A percentile compares a stretch with the other conserved stretches of the same genome.
Evolutionary conservation across 1,140 invertebrate genomes (phyloP).

Genomic region (Nephotettix cincticeps): DNA sequence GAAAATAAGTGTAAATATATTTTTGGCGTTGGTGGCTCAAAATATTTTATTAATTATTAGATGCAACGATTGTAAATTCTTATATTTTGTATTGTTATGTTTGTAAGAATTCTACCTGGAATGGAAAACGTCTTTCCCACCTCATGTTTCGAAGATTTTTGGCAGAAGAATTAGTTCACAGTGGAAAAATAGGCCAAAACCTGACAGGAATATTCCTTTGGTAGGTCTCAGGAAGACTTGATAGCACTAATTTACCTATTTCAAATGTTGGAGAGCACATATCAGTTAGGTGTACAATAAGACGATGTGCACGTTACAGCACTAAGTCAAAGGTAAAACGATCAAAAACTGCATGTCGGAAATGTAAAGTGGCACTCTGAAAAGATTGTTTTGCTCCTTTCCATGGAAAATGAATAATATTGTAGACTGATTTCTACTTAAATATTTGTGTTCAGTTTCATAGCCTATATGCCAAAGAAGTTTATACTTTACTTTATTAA

Average conservation of each 20-base stretch:
- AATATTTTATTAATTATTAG: conserved; percentile 25
- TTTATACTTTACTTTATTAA: too few species aligned
- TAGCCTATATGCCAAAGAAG: too few species aligned
- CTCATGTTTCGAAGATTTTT: not conserved
- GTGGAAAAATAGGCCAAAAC: not conserved
- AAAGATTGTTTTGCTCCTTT: conserved; percentile 18
- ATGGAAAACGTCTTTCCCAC: too few species aligned
- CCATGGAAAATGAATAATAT: too few species aligned
- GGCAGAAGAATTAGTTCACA: not conserved
- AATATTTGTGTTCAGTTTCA: too few species aligned
- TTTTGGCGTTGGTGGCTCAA: conserved; percentile 28
- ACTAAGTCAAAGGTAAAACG: not conserved
- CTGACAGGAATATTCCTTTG: too few species aligned
- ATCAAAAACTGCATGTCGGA: not conserved
- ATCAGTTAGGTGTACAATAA: not conserved
- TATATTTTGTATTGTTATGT: conserved; percentile 21
- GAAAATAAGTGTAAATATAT: too few species aligned
- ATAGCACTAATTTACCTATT: not conserved
- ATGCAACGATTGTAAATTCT: conserved; percentile 24
- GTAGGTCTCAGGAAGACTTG: not conserved
- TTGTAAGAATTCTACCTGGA: not conserved
- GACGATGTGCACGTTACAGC: conserved; percentile 14
- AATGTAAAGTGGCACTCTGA: not conserved
- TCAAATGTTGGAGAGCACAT: conserved; percentile 4
- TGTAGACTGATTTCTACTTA: too few species aligned